A percentile compares a stretch with the other conserved stretches of the same genome.
Evolutionary conservation across 1,140 invertebrate genomes (phyloP).

Genomic region (Euwallacea similis): DNA sequence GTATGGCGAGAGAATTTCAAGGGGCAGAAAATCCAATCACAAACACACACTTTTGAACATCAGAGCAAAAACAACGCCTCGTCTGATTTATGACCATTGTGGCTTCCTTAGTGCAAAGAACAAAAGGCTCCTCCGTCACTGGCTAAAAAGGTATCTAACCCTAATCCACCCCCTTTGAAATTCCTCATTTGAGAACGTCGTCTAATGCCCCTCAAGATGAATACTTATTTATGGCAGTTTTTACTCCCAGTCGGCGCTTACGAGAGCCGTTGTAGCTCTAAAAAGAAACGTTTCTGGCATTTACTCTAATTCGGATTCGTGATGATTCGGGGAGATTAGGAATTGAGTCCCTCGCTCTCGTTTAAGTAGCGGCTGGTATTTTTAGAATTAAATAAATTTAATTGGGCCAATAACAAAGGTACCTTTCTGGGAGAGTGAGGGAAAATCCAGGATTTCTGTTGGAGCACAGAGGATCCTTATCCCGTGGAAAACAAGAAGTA

Average conservation of each 20-base stretch:
- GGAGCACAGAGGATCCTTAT: not conserved
- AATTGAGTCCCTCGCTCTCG: not conserved
- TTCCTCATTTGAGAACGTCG: slow-evolving; percentile 32
- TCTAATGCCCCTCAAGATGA: slow-evolving; percentile 33
- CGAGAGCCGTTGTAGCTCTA: slow-evolving; percentile 30
- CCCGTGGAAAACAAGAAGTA: slow-evolving; percentile 12
- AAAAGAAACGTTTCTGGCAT: slow-evolving; percentile 38
- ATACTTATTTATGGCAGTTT: slow-evolving; percentile 36
- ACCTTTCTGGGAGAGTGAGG: too few species aligned
- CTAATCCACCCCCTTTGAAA: slow-evolving; percentile 16
- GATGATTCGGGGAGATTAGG: slow-evolving; percentile 20
- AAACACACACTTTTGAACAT: too few species aligned
- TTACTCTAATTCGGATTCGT: slow-evolving; percentile 26
- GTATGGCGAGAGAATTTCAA: too few species aligned
- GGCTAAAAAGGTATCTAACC: slow-evolving; percentile 11
- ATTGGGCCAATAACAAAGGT: not conserved
- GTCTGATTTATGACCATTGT: too few species aligned
- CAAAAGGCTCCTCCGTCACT: not conserved
- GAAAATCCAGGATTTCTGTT: not conserved
- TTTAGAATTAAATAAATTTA: not conserved
- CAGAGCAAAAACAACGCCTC: too few species aligned
- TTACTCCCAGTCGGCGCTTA: slow-evolving; percentile 20
- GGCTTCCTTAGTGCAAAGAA: too few species aligned
- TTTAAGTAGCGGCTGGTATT: too few species aligned
- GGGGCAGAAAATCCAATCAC: too few species aligned